A percentile compares a stretch with the other conserved stretches of the same genome.
phyloP scores from a whole-genome alignment of 2,888 invertebrate genomes.

The Meandrusa payeni region DNA sequence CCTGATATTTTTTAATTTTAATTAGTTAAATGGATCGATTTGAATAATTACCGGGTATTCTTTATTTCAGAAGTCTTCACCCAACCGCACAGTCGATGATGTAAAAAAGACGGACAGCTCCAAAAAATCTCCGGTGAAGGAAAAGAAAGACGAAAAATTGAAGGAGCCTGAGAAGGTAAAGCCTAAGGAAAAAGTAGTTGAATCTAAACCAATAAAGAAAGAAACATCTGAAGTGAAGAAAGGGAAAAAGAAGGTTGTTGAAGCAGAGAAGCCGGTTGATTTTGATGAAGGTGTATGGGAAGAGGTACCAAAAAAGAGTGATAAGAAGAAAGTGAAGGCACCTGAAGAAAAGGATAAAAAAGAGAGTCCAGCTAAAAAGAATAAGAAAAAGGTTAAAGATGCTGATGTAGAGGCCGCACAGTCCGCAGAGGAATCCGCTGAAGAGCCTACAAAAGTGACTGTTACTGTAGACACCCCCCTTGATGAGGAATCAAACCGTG shows the following conservation, averaged over 20 bases:
- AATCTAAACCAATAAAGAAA: conserved; percentile 62
- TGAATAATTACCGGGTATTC: too few species aligned
- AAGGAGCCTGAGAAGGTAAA: conserved; percentile 75
- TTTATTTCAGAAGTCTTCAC: conserved; percentile 79
- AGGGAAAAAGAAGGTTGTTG: conserved; percentile 81
- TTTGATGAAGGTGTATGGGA: conserved; percentile 90
- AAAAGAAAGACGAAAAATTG: conserved; percentile 80
- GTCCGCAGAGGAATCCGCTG: conserved; percentile 49
- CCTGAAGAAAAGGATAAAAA: conserved; percentile 79
- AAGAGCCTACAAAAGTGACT: conserved; percentile 68
- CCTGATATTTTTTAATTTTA: background rate
- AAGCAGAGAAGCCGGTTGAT: conserved; percentile 85
- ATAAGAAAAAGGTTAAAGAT: conserved; percentile 69
- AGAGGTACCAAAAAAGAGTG: conserved; percentile 84
- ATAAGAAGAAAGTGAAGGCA: conserved; percentile 85
- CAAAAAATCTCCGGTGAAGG: conserved; percentile 79
- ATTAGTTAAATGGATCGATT: too few species aligned
- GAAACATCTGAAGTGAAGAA: conserved; percentile 72
- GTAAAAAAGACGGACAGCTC: conserved; percentile 79
- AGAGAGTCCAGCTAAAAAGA: conserved; percentile 58
- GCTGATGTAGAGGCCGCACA: conserved; percentile 60
- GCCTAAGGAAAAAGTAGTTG: conserved; percentile 61
- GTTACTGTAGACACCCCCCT: conserved; percentile 64
- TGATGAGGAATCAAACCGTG: conserved; percentile 63
- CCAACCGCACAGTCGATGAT: conserved; percentile 82